phyloP scores from a whole-genome alignment of 2,888 invertebrate genomes.

The Ptychoptera albimana region DNA sequence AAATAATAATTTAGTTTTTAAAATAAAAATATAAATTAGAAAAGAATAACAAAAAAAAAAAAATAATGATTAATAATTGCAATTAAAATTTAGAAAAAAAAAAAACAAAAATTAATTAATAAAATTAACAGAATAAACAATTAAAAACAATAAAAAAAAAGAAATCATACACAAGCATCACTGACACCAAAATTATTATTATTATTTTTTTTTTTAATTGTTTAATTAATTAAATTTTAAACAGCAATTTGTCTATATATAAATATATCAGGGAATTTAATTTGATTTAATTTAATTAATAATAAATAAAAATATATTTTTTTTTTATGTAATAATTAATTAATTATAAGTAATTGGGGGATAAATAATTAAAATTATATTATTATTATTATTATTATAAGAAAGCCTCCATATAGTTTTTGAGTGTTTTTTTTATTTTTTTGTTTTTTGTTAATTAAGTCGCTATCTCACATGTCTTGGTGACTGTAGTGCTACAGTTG shows the following conservation, averaged over 20 bases:
- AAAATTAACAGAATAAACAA: slow-evolving; percentile 35
- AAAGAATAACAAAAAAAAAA: slow-evolving; percentile 1
- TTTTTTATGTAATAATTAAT: no score
- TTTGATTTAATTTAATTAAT: no score
- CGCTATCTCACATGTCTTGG: slow-evolving; percentile 35
- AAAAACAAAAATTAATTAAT: slow-evolving; percentile 38
- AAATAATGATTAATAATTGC: slow-evolving; percentile 19
- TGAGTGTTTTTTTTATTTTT: no score
- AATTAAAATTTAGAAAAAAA: slow-evolving; percentile 22
- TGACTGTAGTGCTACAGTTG: slow-evolving; percentile 18
- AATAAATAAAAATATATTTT: no score
- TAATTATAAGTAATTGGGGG: no score
- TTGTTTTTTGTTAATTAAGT: slow-evolving; percentile 12
- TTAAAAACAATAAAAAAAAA: no score
- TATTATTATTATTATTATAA: not conserved
- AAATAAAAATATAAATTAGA: no score
- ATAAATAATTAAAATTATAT: not conserved
- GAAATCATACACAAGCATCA: slow-evolving; percentile 23
- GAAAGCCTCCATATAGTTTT: slow-evolving; percentile 6
- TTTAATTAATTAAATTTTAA: no score
- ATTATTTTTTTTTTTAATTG: no score
- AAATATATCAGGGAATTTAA: no score
- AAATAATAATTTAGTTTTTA: no score
- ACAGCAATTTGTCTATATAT: no score
- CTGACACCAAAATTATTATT: slow-evolving; percentile 28